Conservation (phyloP, 2,888 invertebrate genomes). For the Diaphora mendica region DNA sequence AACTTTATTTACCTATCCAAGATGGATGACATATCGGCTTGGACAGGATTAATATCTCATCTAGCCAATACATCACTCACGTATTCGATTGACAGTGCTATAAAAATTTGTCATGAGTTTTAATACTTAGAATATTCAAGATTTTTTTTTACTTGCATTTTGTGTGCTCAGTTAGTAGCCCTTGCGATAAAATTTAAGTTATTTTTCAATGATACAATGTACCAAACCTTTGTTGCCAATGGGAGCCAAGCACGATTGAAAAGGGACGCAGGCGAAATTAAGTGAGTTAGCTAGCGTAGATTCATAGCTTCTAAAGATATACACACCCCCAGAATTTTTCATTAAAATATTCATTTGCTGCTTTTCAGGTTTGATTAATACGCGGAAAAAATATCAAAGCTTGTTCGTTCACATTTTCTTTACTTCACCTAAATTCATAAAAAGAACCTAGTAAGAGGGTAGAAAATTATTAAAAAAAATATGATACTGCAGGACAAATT, state of each 20-base stretch:
- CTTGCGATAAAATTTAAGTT: too few species aligned
- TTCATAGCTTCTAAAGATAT: too few species aligned
- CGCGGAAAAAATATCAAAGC: not conserved
- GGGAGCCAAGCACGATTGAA: too few species aligned
- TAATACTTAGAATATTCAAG: too few species aligned
- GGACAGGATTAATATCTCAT: not conserved
- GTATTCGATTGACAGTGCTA: not conserved
- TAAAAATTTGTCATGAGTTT: too few species aligned
- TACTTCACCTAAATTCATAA: not conserved
- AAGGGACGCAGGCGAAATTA: too few species aligned
- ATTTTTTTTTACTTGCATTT: too few species aligned
- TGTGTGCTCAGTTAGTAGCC: not conserved
- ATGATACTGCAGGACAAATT: not conserved
- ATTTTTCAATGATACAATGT: too few species aligned
- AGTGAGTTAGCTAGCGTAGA: too few species aligned
- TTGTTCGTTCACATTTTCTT: not conserved
- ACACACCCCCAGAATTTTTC: too few species aligned
- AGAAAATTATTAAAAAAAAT: not conserved
- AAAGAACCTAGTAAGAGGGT: not conserved
- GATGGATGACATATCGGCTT: not conserved
- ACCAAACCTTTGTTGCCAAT: too few species aligned
- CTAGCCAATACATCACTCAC: not conserved
- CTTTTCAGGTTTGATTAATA: not conserved
- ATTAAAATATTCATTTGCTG: too few species aligned
- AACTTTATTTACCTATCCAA: not conserved